phyloP scores from a whole-genome alignment of 2,888 invertebrate species.

The Nomada fabriciana region DNA sequence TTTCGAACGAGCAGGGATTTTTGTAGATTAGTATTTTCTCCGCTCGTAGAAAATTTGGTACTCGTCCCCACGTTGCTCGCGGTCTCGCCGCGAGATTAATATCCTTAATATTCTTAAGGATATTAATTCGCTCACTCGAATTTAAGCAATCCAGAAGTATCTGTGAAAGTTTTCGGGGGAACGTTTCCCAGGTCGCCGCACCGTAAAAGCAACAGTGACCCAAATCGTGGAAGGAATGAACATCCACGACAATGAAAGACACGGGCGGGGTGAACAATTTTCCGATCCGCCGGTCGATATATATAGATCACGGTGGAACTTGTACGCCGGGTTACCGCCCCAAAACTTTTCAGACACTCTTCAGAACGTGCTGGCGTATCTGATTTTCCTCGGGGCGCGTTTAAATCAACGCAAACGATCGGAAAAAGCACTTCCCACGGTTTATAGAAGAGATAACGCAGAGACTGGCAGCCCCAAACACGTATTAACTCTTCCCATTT shows the following conservation, averaged over 20 bases:
- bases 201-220: not conserved
- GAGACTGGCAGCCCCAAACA: conserved; percentile 10
- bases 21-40: not conserved
- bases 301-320: conserved; percentile 1
- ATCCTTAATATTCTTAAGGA: too few relatives aligned
- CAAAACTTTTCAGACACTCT: conserved; percentile 7
- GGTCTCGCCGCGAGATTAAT: too few relatives aligned
- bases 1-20: not conserved
- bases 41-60: too few relatives aligned
- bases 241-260: not conserved
- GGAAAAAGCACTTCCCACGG: conserved; percentile 42
- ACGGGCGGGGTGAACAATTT: not conserved
- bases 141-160: not conserved
- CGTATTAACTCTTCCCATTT: conserved; percentile 44
- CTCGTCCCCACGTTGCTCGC: too few relatives aligned
- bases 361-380: not conserved
- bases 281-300: not conserved
- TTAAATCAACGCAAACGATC: conserved; percentile 31
- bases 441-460: conserved; percentile 36
- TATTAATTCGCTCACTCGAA: too few relatives aligned
- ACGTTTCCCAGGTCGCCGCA: not conserved
- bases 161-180: not conserved
- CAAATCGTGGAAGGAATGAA: not conserved
- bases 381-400: not conserved
- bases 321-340: not conserved